Evolutionary conservation across 2,888 invertebrate genomes (phyloP), one percentile per base, ranked within the genome.

Genomic region (Chymomyza caudatula): DNA sequence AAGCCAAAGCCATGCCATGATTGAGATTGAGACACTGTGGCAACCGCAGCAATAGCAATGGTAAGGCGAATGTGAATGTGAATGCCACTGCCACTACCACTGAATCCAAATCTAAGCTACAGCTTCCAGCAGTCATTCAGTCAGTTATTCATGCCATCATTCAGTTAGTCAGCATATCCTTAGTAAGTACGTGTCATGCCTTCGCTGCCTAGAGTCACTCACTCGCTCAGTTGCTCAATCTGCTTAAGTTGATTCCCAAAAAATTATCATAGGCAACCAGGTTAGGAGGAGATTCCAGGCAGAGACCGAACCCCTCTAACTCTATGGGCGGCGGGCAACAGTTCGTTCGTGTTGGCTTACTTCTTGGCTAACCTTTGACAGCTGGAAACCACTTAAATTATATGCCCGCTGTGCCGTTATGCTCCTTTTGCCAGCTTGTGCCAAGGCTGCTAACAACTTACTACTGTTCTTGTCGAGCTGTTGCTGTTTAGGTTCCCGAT

Each of bases 311-410:
- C 11, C 8, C 1, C 29, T 29, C 6, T 29, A 8, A 8, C 29
- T 17, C 47, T 15, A 47, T 17, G 17, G 6, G n/a, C n/a, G n/a
- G n/a, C n/a, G 13, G 19, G 51, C 51, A 22, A 20, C 19, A 17
- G 20, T 13, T 20, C 51, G 20, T 13, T 20, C 51, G 19, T 17
- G 19, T 20, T 23, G 44, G 44, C 57, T 42, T 43, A 20, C 47
- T 37, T 11, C 29, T 57, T 2, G 59, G 68, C 53, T 61, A 71
- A 81, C 78, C 83, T 85, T 82, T 85, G 87, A 82, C 85, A 86
- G 85, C 83, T 81, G 86, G 85, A 81, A 86, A 86, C 82, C 80
- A 84, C 85, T 86, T 83, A 85, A 80, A 80, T 80, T 83, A 80
- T 86, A 71, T 74, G 65, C 86, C 79, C 65, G 86, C 86, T 80